Base-by-base conservation (phyloP, 2,113 vertebrate species). In the Trematomus loennbergii region DNA sequence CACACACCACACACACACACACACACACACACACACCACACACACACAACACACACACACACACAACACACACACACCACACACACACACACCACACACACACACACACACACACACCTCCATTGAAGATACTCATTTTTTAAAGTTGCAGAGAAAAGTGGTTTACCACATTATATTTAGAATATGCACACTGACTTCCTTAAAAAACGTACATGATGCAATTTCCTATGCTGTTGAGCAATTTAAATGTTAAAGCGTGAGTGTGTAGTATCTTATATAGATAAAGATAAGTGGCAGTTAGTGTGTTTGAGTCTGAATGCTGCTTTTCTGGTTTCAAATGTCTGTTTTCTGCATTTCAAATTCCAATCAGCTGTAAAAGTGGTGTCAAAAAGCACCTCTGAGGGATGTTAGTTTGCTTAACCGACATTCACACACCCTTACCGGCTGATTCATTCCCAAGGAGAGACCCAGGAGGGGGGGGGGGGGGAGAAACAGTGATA, bases 361-460 rank as follows among this genome's bases (percentile, higher is more conserved):
- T 67, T 33, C 59, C 50, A 5, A 70, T 70, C 68, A 70, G 17
- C 58, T 60, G 50, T 78, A 52, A 73, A 75, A 29, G 12, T 9
- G 8, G n/a, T 57, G 64, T 79, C 55, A 75, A 29, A 43, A 63
- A 61, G 74, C 65, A 72, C 65, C 75, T 75, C 69, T 60, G 49
- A 55, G 55, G 62, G 76, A 83, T 81, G 78, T 72, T 55, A 63
- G 72, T 87, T 89, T 88, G 64, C 83, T 82, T 87, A 78, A 85
- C 63, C 72, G 74, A 63, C 84, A 78, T 87, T 88, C 81, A 83
- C 60, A 80, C 60, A 76, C 67, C 29, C 57, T 33, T 8, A 69
- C 22, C 9, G 11, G 64, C 79, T 76, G 79, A 63, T 72, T 79
- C 60, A 36, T 71, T 89, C 73, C 72, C 84, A 77, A 74, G 55